A percentile compares a stretch with the other conserved stretches of the same genome.
phyloP scores from a whole-genome alignment of 2,797 vertebrate genomes.

The Chaetophractus vellerosus region DNA sequence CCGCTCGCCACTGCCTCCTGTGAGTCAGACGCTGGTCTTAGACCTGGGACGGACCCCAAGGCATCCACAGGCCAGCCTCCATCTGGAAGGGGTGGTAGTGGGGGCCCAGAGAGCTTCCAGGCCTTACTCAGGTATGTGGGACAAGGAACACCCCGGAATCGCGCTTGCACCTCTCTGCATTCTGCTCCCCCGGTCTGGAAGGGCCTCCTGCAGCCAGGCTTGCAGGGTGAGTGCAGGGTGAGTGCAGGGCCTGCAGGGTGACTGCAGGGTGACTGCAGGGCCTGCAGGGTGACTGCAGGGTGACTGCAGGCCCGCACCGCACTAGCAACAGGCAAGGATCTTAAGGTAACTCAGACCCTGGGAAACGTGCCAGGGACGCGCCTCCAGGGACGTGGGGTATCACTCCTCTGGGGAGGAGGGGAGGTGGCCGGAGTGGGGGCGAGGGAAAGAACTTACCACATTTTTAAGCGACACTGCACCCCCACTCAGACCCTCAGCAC shows the following conservation, averaged over 20 bases:
- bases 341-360: background rate
- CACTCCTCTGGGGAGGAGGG: background rate
- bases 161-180: background rate
- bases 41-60: background rate
- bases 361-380: background rate
- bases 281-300: background rate
- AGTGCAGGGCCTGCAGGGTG: background rate
- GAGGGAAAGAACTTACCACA: no score
- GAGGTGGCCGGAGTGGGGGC: background rate
- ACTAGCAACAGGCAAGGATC: background rate
- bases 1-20: background rate
- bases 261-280: no score
- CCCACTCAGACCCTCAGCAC: background rate
- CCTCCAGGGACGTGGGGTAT: background rate
- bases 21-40: background rate
- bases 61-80: background rate
- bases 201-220: no score
- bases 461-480: fast-evolving
- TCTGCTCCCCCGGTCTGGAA: background rate
- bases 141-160: background rate
- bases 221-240: no score
- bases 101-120: background rate
- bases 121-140: background rate
- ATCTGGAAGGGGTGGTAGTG: background rate
- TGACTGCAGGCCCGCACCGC: background rate